These are phyloP conservation scores for human DNA, from an alignment of 2,113 vertebrate genomes.

Conservation along the genomic window DNA sequence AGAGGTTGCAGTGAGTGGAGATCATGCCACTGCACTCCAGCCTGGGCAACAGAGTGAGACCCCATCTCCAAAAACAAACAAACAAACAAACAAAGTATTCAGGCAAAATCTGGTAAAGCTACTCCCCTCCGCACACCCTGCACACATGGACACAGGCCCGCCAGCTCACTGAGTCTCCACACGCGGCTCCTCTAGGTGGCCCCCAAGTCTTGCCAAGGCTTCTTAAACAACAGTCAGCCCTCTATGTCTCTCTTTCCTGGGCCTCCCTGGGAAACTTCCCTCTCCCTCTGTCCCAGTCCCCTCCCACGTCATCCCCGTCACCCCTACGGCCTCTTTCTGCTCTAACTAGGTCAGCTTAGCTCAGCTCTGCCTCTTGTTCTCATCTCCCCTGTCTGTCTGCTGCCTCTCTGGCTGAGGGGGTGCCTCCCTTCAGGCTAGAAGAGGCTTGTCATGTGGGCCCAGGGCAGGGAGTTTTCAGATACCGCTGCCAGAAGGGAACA, in stretches of 20 bases:
- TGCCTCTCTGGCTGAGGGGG: background rate
- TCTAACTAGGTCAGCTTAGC: conserved; percentile 57
- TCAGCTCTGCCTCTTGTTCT: background rate
- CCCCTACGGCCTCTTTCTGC: background rate
- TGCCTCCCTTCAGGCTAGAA: background rate
- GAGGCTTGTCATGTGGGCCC: background rate
- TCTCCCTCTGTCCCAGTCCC: background rate
- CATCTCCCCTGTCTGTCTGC: background rate
- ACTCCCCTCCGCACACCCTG: background rate
- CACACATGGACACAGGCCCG: too few species aligned
- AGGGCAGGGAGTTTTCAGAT: background rate
- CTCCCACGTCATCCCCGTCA: background rate
- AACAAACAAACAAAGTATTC: background rate
- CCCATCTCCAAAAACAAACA: too few species aligned
- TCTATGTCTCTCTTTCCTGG: background rate
- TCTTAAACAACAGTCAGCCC: background rate
- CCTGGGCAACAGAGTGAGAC: too few species aligned
- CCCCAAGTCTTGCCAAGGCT: background rate
- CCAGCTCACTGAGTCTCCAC: background rate
- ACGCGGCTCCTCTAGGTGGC: background rate
- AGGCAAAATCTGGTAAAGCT: conserved; percentile 1
- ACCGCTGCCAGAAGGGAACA: background rate
- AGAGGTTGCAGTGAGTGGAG: too few species aligned
- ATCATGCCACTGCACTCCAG: too few species aligned
- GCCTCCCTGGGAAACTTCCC: background rate